phyloP scores from a whole-genome alignment of 92 coral and sea anemone species.

The Anthopleura xanthogrammica region DNA sequence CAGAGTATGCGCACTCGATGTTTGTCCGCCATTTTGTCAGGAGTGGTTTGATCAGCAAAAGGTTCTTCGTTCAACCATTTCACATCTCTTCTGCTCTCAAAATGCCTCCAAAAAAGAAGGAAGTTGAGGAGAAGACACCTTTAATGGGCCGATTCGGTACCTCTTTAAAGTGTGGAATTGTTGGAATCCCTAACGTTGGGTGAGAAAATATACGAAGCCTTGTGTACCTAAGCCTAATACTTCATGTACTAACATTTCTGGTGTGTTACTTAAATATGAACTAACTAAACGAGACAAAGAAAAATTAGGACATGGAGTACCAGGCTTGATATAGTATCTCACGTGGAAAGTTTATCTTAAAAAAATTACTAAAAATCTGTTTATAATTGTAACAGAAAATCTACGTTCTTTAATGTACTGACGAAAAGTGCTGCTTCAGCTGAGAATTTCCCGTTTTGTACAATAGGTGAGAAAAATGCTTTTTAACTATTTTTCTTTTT shows the following conservation, averaged over 20 bases:
- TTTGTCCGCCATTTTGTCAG: slow-evolving; percentile 62
- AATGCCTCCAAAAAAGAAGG: slow-evolving; percentile 99
- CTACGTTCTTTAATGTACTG: slow-evolving; percentile 95
- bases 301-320: slow-evolving; percentile 1
- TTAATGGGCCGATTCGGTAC: slow-evolving; percentile 98
- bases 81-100: slow-evolving; percentile 46
- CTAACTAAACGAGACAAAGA: neutral
- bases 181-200: slow-evolving; percentile 99
- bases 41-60: slow-evolving; percentile 22
- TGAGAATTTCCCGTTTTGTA: slow-evolving; percentile 96
- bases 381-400: slow-evolving; percentile 57
- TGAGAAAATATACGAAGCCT: slow-evolving; percentile 18
- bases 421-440: slow-evolving; percentile 94
- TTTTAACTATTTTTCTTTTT: neutral
- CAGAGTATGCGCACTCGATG: slow-evolving; percentile 58
- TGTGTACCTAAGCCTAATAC: slow-evolving; percentile 17
- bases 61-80: slow-evolving; percentile 40
- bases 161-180: slow-evolving; percentile 92
- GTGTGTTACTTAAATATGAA: neutral
- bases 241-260: neutral
- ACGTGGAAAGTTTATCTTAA: slow-evolving; percentile 42
- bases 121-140: slow-evolving; percentile 80
- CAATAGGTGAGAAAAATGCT: slow-evolving; percentile 68
- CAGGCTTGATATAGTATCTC: slow-evolving; percentile 11
- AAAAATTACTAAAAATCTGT: neutral